A percentile compares a stretch with the other conserved stretches of the same genome.
These are phyloP conservation scores for Kryptolebias marmoratus DNA, from an alignment of 2,113 vertebrate species.

Conservation along the genomic window DNA sequence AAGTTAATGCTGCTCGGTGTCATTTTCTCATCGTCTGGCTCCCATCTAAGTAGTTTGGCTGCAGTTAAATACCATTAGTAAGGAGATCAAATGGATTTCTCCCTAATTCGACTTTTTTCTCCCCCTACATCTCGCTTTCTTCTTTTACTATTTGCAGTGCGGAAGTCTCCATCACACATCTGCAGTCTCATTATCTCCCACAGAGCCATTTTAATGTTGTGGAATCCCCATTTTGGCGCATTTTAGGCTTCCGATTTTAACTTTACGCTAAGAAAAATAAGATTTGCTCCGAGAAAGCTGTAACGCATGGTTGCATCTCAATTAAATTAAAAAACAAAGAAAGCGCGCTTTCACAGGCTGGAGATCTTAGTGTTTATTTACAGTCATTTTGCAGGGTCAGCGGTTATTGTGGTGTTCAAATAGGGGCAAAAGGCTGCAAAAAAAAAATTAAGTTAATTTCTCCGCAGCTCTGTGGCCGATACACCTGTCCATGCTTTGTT, in stretches of 20 bases:
- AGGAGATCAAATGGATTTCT: background rate
- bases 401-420: conserved; percentile 8
- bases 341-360: background rate
- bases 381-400: conserved; percentile 33
- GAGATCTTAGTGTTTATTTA: background rate
- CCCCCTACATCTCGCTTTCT: background rate
- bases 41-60: background rate
- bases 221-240: conserved; percentile 4
- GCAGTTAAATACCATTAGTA: background rate
- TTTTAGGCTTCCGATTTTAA: background rate
- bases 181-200: conserved; percentile 63
- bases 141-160: conserved; percentile 29
- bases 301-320: background rate
- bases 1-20: background rate
- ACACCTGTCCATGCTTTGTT: background rate
- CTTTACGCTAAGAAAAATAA: background rate
- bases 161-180: conserved; percentile 46
- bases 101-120: too few species aligned
- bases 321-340: background rate
- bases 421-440: background rate
- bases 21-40: too few species aligned
- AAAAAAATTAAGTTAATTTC: background rate
- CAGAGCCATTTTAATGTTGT: conserved; percentile 25
- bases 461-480: background rate
- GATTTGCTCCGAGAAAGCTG: background rate